Base-by-base conservation (phyloP, 2,797 vertebrate genomes). In the Rhynchonycteris naso region DNA sequence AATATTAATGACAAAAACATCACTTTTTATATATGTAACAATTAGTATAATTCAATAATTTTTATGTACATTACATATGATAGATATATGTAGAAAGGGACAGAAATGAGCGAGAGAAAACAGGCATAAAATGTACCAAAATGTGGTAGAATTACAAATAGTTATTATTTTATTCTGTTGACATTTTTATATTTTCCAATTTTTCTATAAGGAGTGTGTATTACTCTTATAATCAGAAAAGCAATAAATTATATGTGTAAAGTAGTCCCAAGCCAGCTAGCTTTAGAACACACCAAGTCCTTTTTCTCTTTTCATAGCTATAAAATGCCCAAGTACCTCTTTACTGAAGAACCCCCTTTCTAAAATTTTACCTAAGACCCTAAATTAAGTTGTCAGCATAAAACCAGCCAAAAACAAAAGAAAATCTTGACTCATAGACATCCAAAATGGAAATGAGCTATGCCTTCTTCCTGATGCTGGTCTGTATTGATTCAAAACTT, bases 191-290 rank as follows among this genome's bases (percentile, higher is more conserved):
- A 50, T 75, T 92, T 94, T 71, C 26, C 28, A 63, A 61, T 68
- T 71, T 91, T 93, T 91, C 61, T 80, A 82, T 5, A 83, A 86
- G 63, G 68, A 84, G 7, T 56, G 16, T 72, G 14, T 75, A 80
- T 94, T 89, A 90, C 30, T 30, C 28, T 78, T 92, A 93, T 43
- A 88, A 84, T 59, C 24, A 87, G 71, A 92, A 93, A 88, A 79
- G 30, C 38, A 82, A 85, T 68, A 93, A 93, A 93, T 75, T 43
- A 8, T 75, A 56, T 79, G 84, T 91, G 94, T 76, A 87, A 89
- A 68, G 43, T 92, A 91, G 50, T 80, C 66, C 24, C 71, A 58
- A 52, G 35, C 21, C 54, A 92, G 18, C 26, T 47, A 76, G 14
- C 11, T 75, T 81, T 59, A 86, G 56, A 87, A 24, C 50, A 50